These are phyloP conservation scores for Eurosta solidaginis DNA, from an alignment of 1,140 invertebrate species.

Conservation along the genomic window DNA sequence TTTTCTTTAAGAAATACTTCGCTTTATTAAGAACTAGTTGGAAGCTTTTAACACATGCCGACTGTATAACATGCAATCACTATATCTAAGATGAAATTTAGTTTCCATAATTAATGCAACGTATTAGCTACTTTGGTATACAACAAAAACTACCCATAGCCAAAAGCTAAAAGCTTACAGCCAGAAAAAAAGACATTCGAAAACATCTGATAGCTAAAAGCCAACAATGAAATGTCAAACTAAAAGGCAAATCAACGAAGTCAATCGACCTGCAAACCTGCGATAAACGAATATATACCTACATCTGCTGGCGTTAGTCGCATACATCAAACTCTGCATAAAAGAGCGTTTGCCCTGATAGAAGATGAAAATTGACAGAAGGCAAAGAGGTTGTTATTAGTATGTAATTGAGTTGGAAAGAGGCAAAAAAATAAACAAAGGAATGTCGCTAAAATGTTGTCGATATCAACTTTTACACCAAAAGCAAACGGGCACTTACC, in stretches of 20 bases:
- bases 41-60: too few relatives aligned
- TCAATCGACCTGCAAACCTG: neutral
- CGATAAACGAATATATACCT: neutral
- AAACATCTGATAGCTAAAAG: neutral
- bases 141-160: neutral
- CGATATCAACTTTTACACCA: neutral
- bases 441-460: neutral
- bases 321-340: neutral
- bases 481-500: neutral
- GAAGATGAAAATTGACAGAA: neutral
- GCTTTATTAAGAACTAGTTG: too few relatives aligned
- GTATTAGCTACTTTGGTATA: neutral
- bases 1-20: too few relatives aligned
- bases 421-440: neutral
- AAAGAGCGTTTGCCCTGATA: neutral
- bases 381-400: neutral
- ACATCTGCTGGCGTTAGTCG: neutral
- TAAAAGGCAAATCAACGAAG: neutral
- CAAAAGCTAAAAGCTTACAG: neutral
- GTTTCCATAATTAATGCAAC: too few relatives aligned
- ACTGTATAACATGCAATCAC: too few relatives aligned
- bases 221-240: neutral
- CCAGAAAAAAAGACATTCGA: neutral
- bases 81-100: too few relatives aligned
- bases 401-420: neutral